Percentiles rank a stretch among this genome's conserved stretches.
Conservation (phyloP, 2,888 invertebrate species). For the Athrips mouffetella region DNA sequence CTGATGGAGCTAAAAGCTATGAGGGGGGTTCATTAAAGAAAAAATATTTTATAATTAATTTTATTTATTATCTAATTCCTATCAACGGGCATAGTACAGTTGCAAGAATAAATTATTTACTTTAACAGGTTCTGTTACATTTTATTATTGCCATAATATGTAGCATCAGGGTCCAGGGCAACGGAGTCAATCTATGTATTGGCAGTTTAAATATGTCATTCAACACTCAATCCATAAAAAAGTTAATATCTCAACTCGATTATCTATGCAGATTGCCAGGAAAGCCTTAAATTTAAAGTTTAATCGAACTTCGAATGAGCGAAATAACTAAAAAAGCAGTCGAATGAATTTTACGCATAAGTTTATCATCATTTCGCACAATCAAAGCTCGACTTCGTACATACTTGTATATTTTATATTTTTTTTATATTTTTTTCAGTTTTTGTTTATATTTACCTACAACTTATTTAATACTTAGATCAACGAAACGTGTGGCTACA, state of each 20-base stretch:
- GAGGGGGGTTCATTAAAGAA: constrained; percentile 29
- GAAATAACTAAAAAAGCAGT: constrained; percentile 49
- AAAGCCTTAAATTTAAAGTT: constrained; percentile 65
- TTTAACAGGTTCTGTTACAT: constrained; percentile 52
- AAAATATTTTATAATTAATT: constrained; percentile 64
- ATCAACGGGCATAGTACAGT: constrained; percentile 74
- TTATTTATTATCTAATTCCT: constrained; percentile 76
- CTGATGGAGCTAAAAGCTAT: neutral
- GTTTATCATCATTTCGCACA: constrained; percentile 54
- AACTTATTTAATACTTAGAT: constrained; percentile 76
- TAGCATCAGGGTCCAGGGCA: constrained; percentile 35
- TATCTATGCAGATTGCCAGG: constrained; percentile 58
- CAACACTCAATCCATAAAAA: constrained; percentile 44
- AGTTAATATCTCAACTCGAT: constrained; percentile 29
- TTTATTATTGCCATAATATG: constrained; percentile 47
- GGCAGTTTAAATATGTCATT: constrained; percentile 21
- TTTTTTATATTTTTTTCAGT: constrained; percentile 43
- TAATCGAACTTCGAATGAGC: constrained; percentile 56
- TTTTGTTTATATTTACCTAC: constrained; percentile 64
- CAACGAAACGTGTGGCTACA: constrained; percentile 71
- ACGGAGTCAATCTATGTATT: constrained; percentile 22
- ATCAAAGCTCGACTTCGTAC: constrained; percentile 58
- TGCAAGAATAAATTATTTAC: constrained; percentile 68
- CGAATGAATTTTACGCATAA: constrained; percentile 43
- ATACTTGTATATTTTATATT: constrained; percentile 51